phyloP scores from a whole-genome alignment of 2,888 invertebrate genomes.

The Spicauda simplicius region DNA sequence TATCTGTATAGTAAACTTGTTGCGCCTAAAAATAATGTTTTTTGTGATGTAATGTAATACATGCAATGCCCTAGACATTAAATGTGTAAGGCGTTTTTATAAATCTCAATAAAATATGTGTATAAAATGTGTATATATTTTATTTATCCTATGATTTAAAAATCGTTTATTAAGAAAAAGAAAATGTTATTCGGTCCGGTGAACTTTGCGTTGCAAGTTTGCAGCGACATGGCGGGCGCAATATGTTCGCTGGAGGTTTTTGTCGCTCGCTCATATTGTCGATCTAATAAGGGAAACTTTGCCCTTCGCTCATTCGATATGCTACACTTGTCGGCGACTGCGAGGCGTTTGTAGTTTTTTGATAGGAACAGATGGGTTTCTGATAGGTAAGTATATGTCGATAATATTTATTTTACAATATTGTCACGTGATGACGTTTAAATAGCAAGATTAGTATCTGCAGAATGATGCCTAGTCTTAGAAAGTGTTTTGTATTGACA shows the following conservation, averaged over 20 bases:
- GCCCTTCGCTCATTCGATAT: conserved; percentile 76
- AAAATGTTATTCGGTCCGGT: conserved; percentile 67
- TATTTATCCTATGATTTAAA: background rate
- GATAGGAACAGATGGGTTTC: conserved; percentile 20
- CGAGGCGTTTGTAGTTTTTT: conserved; percentile 60
- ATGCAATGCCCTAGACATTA: too few species aligned
- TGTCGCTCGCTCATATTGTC: conserved; percentile 78
- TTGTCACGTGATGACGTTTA: background rate
- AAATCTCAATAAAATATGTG: too few species aligned
- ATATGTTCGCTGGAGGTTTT: conserved; percentile 78
- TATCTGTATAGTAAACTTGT: background rate
- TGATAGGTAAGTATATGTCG: conserved; percentile 15
- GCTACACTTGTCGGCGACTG: conserved; percentile 70
- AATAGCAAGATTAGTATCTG: background rate
- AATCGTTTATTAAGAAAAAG: conserved; percentile 51
- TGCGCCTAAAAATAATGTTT: too few species aligned
- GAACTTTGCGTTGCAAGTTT: conserved; percentile 76
- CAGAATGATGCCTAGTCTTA: too few species aligned
- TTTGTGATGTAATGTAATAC: too few species aligned
- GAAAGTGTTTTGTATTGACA: too few species aligned
- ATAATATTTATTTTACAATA: conserved; percentile 1
- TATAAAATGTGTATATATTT: background rate
- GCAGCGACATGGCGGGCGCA: conserved; percentile 72
- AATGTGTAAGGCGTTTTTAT: too few species aligned
- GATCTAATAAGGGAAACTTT: conserved; percentile 82